Evolutionary conservation across 1,140 invertebrate species (phyloP).

Genomic region (Penaeus chinensis): DNA sequence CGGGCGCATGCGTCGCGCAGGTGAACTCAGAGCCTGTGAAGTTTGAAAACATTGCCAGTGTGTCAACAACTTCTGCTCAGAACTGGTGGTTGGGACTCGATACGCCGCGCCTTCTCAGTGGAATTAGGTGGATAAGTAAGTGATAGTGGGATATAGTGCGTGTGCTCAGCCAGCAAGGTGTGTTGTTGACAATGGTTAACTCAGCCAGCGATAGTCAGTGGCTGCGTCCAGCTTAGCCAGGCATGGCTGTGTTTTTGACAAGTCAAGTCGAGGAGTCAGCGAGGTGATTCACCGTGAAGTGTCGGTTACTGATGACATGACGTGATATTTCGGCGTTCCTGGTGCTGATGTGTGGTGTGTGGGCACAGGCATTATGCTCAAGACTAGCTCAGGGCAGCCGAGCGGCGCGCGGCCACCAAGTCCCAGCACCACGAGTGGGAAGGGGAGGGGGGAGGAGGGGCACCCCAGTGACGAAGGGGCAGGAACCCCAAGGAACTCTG

Average conservation of each 20-base stretch:
- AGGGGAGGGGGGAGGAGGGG: slow-evolving; percentile 27
- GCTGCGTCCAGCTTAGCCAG: slow-evolving; percentile 36
- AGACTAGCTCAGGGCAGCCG: slow-evolving; percentile 48
- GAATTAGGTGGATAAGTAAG: neutral
- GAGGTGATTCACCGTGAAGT: slow-evolving; percentile 10
- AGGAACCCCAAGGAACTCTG: too few species aligned
- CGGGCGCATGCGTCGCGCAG: slow-evolving; percentile 59
- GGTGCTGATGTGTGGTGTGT: slow-evolving; percentile 41
- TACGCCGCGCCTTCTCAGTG: neutral
- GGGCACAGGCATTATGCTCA: slow-evolving; percentile 46
- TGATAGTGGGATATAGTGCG: slow-evolving; percentile 26
- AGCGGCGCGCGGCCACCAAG: slow-evolving; percentile 40
- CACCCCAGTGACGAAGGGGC: too few species aligned
- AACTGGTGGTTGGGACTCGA: slow-evolving; percentile 2
- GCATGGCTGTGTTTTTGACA: slow-evolving; percentile 55
- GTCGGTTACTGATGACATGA: slow-evolving; percentile 40
- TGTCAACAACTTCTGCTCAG: slow-evolving; percentile 42
- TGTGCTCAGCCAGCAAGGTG: slow-evolving; percentile 11
- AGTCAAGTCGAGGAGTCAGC: slow-evolving; percentile 34
- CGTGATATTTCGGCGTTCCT: slow-evolving; percentile 28
- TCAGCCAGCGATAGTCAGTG: slow-evolving; percentile 48
- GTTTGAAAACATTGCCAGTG: slow-evolving; percentile 61
- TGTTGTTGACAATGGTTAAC: slow-evolving; percentile 23
- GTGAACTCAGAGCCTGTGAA: slow-evolving; percentile 57
- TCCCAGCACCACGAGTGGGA: slow-evolving; percentile 28